These are phyloP conservation scores for Amphilophus citrinellus DNA, from an alignment of 2,113 vertebrate genomes.

Conservation along the genomic window DNA sequence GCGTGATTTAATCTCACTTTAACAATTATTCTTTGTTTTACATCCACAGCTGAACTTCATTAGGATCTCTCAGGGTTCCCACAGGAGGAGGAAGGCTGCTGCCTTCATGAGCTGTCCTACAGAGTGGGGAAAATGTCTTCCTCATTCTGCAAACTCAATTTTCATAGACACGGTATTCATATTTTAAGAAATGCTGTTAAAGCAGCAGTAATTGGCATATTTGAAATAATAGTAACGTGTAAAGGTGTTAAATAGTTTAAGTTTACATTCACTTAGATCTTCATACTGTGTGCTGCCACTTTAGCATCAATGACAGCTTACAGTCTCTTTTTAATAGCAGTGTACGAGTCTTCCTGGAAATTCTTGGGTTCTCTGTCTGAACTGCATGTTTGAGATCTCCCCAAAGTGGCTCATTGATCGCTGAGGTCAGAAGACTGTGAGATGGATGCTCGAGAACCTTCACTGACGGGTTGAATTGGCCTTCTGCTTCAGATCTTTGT, in stretches of 20 bases:
- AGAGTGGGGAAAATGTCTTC: neutral
- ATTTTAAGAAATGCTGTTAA: neutral
- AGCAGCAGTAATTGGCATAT: no score
- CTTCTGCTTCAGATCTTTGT: neutral
- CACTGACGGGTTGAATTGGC: neutral
- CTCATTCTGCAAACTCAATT: neutral
- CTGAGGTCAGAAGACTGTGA: neutral
- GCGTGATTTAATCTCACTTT: neutral
- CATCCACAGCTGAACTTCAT: neutral
- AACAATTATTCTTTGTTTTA: slow-evolving; percentile 17
- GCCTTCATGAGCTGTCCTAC: neutral
- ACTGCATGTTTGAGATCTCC: neutral
- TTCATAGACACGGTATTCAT: fast-evolving
- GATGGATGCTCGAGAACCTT: neutral
- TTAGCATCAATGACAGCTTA: neutral
- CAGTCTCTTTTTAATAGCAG: neutral
- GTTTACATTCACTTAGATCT: neutral
- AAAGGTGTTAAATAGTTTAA: neutral
- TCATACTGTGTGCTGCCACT: neutral
- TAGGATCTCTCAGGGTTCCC: neutral
- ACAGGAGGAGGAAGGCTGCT: neutral
- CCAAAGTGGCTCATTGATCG: neutral
- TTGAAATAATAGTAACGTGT: no score
- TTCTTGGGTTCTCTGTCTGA: no score
- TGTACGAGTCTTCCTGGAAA: neutral